Evolutionary conservation across 2,113 vertebrate species (phyloP).

Genomic region (Grallaria varia): DNA sequence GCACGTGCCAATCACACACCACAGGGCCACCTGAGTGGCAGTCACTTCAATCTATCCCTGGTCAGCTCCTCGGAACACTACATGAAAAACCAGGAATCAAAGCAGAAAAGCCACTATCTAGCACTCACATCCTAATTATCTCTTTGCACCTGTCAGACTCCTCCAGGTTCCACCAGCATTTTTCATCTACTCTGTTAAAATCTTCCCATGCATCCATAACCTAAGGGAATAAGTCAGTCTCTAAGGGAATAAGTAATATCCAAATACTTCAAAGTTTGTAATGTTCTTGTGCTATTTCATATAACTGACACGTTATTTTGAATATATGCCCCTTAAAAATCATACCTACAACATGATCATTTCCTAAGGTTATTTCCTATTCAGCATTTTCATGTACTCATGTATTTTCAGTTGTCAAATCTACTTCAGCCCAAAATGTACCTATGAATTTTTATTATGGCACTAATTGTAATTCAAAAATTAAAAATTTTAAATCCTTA

Average conservation of each 20-base stretch:
- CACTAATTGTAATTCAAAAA: not conserved
- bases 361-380: not conserved
- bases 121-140: not conserved
- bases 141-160: not conserved
- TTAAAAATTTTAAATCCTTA: not conserved
- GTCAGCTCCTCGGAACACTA: not conserved
- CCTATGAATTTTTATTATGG: not conserved
- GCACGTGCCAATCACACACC: not conserved
- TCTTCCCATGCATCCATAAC: not conserved
- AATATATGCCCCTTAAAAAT: not conserved
- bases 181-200: not conserved
- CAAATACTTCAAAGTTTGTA: not conserved
- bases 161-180: not conserved
- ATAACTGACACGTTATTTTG: not conserved
- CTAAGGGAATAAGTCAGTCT: not conserved
- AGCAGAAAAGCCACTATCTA: not conserved
- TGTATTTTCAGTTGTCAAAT: not conserved
- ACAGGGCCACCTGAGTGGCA: not conserved
- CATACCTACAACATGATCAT: accelerated
- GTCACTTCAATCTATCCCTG: not conserved
- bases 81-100: not conserved
- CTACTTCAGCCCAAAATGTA: not conserved
- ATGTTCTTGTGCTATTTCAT: not conserved
- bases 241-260: not conserved
- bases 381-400: not conserved